A percentile compares a stretch with the other conserved stretches of the same genome.
These are phyloP conservation scores for Pogonognathellus flavescens DNA, from an alignment of 1,140 invertebrate genomes.

Conservation along the genomic window DNA sequence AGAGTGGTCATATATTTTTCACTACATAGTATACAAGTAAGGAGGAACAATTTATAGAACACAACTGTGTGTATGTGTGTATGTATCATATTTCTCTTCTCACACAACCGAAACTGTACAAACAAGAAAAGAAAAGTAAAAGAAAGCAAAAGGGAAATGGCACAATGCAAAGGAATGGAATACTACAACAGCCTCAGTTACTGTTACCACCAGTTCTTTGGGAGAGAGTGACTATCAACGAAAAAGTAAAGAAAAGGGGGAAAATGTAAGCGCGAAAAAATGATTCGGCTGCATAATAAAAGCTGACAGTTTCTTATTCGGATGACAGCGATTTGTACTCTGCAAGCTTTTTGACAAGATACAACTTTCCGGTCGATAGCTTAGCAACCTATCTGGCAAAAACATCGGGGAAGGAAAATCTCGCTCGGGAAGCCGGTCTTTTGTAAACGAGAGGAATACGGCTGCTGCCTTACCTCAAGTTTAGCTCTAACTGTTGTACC, in stretches of 20 bases:
- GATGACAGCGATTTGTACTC: slow-evolving; percentile 39
- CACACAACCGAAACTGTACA: too few relatives aligned
- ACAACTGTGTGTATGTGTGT: too few relatives aligned
- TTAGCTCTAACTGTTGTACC: background rate
- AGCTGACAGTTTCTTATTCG: slow-evolving; percentile 33
- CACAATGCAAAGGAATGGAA: too few relatives aligned
- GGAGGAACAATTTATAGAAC: too few relatives aligned
- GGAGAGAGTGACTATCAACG: too few relatives aligned
- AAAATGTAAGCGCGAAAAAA: slow-evolving; percentile 24
- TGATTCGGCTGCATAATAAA: slow-evolving; percentile 37
- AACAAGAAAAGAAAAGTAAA: background rate
- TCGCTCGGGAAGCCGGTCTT: background rate
- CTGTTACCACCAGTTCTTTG: too few relatives aligned
- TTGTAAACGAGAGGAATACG: background rate
- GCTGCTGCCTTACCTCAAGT: slow-evolving; percentile 9
- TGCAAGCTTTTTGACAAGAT: slow-evolving; percentile 51
- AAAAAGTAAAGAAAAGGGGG: background rate
- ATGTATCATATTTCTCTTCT: too few relatives aligned
- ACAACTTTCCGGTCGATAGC: slow-evolving; percentile 56
- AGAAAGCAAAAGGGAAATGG: background rate
- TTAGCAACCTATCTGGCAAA: slow-evolving; percentile 20
- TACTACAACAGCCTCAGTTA: too few relatives aligned
- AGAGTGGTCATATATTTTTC: background rate
- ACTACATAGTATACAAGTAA: background rate
- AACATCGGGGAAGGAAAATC: background rate